Evolutionary conservation across 2,113 vertebrate genomes (phyloP).

Genomic region (Mormyrus lacerda): DNA sequence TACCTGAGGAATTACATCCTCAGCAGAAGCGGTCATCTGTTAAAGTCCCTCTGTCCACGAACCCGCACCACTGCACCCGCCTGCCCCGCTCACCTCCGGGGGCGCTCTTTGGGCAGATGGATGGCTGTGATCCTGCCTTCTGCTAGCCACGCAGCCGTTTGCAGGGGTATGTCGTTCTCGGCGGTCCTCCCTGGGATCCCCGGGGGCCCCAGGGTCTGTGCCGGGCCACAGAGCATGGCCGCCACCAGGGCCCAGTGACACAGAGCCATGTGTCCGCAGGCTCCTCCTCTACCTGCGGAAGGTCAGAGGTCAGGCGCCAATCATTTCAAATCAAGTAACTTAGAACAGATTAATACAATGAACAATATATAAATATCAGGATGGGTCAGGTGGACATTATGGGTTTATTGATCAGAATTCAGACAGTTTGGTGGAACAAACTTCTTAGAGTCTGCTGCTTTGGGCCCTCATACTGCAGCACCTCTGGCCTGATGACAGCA

Average conservation of each 20-base stretch:
- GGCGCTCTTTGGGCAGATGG: conserved; percentile 66
- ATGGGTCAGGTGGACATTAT: neutral
- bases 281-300: neutral
- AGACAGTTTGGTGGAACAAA: neutral
- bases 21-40: neutral
- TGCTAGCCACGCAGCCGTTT: conserved; percentile 56
- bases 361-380: neutral
- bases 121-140: conserved; percentile 69
- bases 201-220: conserved; percentile 32
- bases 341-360: neutral
- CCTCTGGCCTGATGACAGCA: neutral
- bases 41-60: neutral
- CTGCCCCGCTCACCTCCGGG: conserved; percentile 63
- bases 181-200: conserved; percentile 35
- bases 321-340: neutral
- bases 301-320: neutral
- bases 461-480: neutral
- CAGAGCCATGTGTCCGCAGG: neutral
- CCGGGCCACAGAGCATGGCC: conserved; percentile 37
- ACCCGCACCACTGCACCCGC: neutral
- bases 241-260: conserved; percentile 29
- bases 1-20: neutral
- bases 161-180: conserved; percentile 61
- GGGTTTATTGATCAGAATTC: neutral
- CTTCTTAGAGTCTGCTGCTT: neutral